These are phyloP conservation scores for Cheiracanthium punctorium DNA, from an alignment of 2,888 invertebrate species.

Conservation along the genomic window DNA sequence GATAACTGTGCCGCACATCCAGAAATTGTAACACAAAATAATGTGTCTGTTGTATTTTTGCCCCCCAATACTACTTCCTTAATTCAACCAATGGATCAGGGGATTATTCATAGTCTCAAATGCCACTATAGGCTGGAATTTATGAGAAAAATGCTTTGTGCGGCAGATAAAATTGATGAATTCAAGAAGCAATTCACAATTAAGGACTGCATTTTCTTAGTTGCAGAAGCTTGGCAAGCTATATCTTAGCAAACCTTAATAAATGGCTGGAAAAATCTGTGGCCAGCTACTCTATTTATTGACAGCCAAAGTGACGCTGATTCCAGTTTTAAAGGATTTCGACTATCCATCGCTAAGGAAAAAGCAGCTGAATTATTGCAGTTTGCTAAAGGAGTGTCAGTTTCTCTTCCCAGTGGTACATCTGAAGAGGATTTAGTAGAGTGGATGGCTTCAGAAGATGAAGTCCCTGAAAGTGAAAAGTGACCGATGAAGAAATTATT, in stretches of 20 bases:
- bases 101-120: not conserved
- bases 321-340: no score
- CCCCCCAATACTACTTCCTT: not conserved
- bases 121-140: not conserved
- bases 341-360: no score
- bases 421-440: no score
- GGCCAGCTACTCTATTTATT: not conserved
- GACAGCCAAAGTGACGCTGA: no score
- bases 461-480: no score
- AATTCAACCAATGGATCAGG: constrained; percentile 9
- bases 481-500: no score
- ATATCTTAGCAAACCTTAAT: not conserved
- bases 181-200: not conserved
- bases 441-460: no score
- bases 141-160: not conserved
- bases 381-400: no score
- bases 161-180: not conserved
- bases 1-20: not conserved
- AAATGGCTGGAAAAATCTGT: not conserved
- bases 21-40: not conserved
- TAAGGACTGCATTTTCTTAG: not conserved
- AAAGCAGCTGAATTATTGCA: no score
- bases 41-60: not conserved
- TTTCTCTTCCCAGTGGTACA: no score
- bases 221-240: not conserved